These are phyloP conservation scores for Diphyllodes magnificus DNA, from an alignment of 2,113 vertebrate genomes.

Conservation along the genomic window DNA sequence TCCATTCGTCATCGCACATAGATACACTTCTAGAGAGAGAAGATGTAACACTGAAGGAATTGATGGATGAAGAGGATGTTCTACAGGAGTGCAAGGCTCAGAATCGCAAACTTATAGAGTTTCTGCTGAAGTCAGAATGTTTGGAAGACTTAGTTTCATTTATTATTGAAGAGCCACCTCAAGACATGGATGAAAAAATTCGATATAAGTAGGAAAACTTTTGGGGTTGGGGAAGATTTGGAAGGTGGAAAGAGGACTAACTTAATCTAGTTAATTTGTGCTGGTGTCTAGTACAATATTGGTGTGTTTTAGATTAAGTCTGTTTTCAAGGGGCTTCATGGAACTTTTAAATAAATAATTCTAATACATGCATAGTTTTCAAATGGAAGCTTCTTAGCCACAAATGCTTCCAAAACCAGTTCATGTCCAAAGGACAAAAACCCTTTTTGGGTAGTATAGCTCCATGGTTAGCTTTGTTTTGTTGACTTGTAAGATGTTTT, in stretches of 20 bases:
- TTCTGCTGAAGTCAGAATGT: constrained; percentile 92
- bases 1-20: constrained; percentile 98
- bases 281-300: background rate
- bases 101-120: constrained; percentile 97
- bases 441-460: background rate
- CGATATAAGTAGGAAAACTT: constrained; percentile 90
- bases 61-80: constrained; percentile 98
- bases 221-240: background rate
- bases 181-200: constrained; percentile 95
- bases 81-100: constrained; percentile 98
- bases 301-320: background rate
- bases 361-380: background rate
- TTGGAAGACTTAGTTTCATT: constrained; percentile 94
- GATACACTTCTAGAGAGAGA: constrained; percentile 97
- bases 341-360: background rate
- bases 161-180: constrained; percentile 92
- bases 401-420: background rate
- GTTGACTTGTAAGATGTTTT: background rate
- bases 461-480: background rate
- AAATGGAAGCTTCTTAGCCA: background rate
- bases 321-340: background rate
- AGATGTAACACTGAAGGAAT: constrained; percentile 92
- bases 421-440: background rate
- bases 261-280: background rate
- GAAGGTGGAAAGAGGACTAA: background rate